A percentile compares a stretch with the other conserved stretches of the same genome.
These are phyloP conservation scores for Butorides virescens DNA, from an alignment of 2,113 vertebrate species.

Conservation along the genomic window DNA sequence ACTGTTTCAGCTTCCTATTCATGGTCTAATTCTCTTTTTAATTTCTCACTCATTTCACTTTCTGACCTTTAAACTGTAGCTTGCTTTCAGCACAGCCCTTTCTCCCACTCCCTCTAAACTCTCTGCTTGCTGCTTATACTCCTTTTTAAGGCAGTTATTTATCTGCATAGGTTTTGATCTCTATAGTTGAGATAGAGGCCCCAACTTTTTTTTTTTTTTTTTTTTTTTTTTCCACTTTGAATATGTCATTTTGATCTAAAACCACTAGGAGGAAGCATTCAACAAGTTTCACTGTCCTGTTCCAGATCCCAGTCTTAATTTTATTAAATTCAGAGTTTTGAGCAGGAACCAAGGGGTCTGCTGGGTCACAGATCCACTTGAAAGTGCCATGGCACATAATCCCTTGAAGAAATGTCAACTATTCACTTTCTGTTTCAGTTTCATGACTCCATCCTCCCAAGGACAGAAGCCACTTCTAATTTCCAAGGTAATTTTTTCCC, in stretches of 20 bases:
- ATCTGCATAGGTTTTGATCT: background rate
- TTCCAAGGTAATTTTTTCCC: background rate
- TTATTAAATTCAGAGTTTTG: background rate
- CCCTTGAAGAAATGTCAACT: background rate
- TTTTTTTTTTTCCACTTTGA: too few species aligned
- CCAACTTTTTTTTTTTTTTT: too few species aligned
- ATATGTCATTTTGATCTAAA: constrained; percentile 19
- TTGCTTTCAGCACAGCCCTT: background rate
- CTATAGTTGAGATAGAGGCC: accelerated
- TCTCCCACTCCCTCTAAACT: background rate
- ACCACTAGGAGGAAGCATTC: constrained; percentile 67
- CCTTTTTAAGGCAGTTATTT: background rate
- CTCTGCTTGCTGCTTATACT: background rate
- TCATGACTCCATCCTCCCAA: background rate
- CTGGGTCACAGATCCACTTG: background rate
- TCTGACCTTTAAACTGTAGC: background rate
- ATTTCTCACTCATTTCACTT: background rate
- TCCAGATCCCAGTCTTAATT: background rate
- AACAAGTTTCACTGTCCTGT: constrained; percentile 32
- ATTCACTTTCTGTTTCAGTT: background rate
- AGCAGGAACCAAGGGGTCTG: background rate
- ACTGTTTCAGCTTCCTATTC: background rate
- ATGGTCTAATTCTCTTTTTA: background rate
- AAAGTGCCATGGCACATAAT: background rate
- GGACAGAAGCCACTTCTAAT: background rate